Evolutionary conservation across 53 echinoderm and acorn worm genomes (phyloP).

Genomic region (Pentamera pediparva): DNA sequence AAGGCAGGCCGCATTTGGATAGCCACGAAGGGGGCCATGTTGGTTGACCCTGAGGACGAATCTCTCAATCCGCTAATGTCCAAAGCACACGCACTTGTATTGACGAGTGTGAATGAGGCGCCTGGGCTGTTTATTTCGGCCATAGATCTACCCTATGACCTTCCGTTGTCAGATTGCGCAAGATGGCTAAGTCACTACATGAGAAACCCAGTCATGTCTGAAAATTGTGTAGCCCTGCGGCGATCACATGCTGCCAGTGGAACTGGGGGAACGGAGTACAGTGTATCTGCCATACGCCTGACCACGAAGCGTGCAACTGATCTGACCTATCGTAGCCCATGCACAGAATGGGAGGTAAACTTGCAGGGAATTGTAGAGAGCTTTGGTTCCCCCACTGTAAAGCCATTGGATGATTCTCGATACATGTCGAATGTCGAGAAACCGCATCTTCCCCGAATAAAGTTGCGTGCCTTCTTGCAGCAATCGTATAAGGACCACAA

Average conservation of each 20-base stretch:
- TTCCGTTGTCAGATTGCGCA: neutral
- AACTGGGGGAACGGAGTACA: no score
- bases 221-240: neutral
- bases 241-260: no score
- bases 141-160: conserved; percentile 30
- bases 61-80: conserved; percentile 40
- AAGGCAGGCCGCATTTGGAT: neutral
- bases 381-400: no score
- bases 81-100: neutral
- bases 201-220: neutral
- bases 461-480: neutral
- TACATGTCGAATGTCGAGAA: neutral
- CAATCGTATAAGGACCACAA: neutral
- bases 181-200: neutral
- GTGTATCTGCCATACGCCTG: neutral
- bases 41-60: neutral
- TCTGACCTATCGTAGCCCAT: neutral
- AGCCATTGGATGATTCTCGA: no score
- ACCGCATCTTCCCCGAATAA: neutral
- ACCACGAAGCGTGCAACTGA: neutral
- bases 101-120: conserved; percentile 42
- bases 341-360: neutral
- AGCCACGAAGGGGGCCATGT: conserved; percentile 27
- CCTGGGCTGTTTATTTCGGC: conserved; percentile 8
- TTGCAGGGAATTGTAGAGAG: neutral